Evolutionary conservation across 2,113 vertebrate genomes (phyloP).

Genomic region (Oryzias melastigma): DNA sequence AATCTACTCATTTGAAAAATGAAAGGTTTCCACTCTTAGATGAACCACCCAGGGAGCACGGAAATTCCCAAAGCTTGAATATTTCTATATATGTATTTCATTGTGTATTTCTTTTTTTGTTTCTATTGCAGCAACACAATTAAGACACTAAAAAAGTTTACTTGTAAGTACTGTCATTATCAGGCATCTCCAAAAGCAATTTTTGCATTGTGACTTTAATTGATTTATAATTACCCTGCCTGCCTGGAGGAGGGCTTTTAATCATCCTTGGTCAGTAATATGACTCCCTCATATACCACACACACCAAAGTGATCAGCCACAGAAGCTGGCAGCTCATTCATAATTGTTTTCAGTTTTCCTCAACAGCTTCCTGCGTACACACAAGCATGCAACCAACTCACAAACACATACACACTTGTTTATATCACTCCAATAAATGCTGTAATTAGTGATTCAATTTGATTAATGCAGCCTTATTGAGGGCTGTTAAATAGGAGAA

Average conservation of each 20-base stretch:
- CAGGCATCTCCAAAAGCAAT: constrained; percentile 29
- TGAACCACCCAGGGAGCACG: too few species aligned
- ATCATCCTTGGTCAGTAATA: constrained; percentile 57
- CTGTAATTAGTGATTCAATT: constrained; percentile 45
- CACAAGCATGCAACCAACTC: background rate
- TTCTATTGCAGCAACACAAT: too few species aligned
- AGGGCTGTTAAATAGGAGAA: constrained; percentile 31
- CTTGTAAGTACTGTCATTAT: constrained; percentile 19
- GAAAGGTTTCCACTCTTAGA: background rate
- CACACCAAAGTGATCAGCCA: constrained; percentile 38
- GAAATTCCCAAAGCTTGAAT: background rate
- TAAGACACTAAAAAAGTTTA: background rate
- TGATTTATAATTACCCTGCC: constrained; percentile 64
- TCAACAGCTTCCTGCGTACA: background rate
- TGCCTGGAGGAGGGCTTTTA: constrained; percentile 52
- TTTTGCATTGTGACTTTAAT: constrained; percentile 45
- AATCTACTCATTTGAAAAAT: constrained; percentile 3
- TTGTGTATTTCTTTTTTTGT: too few species aligned
- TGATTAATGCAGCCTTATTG: constrained; percentile 62
- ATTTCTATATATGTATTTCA: background rate
- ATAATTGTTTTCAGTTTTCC: constrained; percentile 44
- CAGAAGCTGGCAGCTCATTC: constrained; percentile 47
- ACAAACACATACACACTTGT: background rate
- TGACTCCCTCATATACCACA: constrained; percentile 28
- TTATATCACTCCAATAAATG: constrained; percentile 56